Evolutionary conservation across 2,888 invertebrate genomes (phyloP), one percentile per base, ranked within the genome.

Genomic region (Drosophila austrosaltans): DNA sequence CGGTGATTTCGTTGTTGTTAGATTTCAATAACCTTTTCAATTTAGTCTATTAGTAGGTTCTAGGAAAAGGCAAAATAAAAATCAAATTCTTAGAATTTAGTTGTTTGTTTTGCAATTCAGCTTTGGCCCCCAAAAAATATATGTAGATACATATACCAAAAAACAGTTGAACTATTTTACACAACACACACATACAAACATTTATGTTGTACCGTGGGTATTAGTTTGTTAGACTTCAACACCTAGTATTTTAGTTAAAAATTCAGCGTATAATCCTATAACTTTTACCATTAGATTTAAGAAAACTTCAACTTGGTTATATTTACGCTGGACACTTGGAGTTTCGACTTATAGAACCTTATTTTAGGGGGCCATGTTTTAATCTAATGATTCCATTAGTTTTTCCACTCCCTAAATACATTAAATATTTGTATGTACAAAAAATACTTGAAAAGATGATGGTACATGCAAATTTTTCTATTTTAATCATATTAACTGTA

Each of bases 31-130:
- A 48, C 22, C 25, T 48, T 48, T 48, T 25, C 48, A 48, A 48
- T 48, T 48, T 48, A 10, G 22, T 10, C 48, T 25, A 48, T 48
- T 48, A 48, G 48, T 25, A 16, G 16, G 16, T 40, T 48, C 48
- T 22, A 48, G 48, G 48, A 48, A 48, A 10, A 25, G 25, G 10
- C 3, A 12, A 48, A 48, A 25, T 12, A 25, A 48, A 48, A 48
- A 25, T 25, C 12, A 22, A 48, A 25, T 48, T 48, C 48, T 48
- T 25, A 22, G 48, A 48, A 48, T 48, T 48, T 25, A 48, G 22
- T 48, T 48, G 48, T 48, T 48, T 61, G 61, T 61, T 61, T 30
- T 61, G 56, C 56, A 56, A 56, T 56, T 48, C 22, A 4, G 48
- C 25, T 25, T 48, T 48, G 48, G 25, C 48, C 48, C 48, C 48